Evolutionary conservation across 2,888 invertebrate genomes (phyloP).

Genomic region (Tortricodes alternella): DNA sequence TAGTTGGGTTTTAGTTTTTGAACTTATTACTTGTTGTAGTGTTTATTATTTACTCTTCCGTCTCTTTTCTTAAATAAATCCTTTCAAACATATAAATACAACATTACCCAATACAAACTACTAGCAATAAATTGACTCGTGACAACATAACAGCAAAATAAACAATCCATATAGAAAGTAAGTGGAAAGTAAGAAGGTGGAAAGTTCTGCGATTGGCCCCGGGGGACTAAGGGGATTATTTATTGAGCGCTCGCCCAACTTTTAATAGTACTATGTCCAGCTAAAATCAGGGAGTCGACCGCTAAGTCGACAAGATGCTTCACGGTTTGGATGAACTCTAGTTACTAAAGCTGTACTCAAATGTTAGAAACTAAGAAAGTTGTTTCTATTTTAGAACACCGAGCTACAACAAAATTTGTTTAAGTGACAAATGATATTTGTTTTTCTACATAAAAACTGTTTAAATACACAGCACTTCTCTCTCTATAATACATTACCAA

Average conservation of each 20-base stretch:
- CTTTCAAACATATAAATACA: not conserved
- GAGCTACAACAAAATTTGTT: too few species aligned
- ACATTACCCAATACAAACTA: not conserved
- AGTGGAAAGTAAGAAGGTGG: constrained; percentile 14
- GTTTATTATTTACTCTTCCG: too few species aligned
- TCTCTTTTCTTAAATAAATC: not conserved
- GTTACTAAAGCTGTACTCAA: too few species aligned
- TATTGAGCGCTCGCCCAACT: constrained; percentile 32
- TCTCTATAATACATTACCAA: too few species aligned
- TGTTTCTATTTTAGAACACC: too few species aligned
- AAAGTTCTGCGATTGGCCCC: constrained; percentile 32
- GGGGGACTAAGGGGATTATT: constrained; percentile 35
- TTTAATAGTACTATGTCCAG: constrained; percentile 35
- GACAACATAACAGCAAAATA: constrained; percentile 12
- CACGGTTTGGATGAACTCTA: not conserved
- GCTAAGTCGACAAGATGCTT: not conserved
- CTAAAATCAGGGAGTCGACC: not conserved
- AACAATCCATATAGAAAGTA: constrained; percentile 22
- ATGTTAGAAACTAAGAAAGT: too few species aligned
- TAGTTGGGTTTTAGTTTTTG: too few species aligned
- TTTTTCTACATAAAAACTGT: too few species aligned
- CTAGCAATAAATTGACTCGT: constrained; percentile 17
- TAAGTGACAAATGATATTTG: too few species aligned
- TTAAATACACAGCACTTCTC: too few species aligned
- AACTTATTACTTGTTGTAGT: too few species aligned